Conservation (phyloP, 2,888 invertebrate species). For the Lithophane socia region DNA sequence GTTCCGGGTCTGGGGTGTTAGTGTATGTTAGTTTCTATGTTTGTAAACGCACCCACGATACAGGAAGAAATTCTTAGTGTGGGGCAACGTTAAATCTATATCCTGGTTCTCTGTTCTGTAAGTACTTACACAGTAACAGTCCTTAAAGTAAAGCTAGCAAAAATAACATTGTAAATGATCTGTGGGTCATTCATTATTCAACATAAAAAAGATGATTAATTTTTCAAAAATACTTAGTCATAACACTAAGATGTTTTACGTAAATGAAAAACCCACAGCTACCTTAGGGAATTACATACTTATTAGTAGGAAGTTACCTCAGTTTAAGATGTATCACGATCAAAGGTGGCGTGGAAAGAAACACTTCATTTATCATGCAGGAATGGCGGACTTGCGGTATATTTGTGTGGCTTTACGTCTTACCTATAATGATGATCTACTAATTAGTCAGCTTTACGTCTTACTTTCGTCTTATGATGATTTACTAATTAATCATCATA, state of each 20-base stretch:
- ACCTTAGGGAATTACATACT: constrained; percentile 2
- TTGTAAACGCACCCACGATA: too few relatives aligned
- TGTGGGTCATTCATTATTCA: constrained; percentile 3
- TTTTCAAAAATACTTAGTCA: constrained; percentile 39
- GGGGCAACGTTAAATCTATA: too few relatives aligned
- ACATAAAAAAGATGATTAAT: constrained; percentile 1
- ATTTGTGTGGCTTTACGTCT: background rate
- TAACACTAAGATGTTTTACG: constrained; percentile 23
- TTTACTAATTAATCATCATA: constrained; percentile 6
- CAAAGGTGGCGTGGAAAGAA: constrained; percentile 12
- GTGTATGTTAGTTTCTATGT: too few relatives aligned
- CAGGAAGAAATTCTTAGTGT: too few relatives aligned
- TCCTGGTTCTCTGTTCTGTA: too few relatives aligned
- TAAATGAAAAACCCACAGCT: constrained; percentile 44
- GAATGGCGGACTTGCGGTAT: constrained; percentile 21
- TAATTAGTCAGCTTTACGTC: constrained; percentile 3
- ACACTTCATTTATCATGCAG: background rate
- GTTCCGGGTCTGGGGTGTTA: too few relatives aligned
- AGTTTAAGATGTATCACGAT: constrained; percentile 30
- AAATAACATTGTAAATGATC: background rate
- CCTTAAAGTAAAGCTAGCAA: background rate
- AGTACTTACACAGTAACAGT: too few relatives aligned
- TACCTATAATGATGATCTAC: too few relatives aligned
- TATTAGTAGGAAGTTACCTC: constrained; percentile 3
- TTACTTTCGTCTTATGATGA: background rate